A percentile compares a stretch with the other conserved stretches of the same genome.
Conservation (phyloP, 2,797 vertebrate genomes). For the Anguilla marmorata region DNA sequence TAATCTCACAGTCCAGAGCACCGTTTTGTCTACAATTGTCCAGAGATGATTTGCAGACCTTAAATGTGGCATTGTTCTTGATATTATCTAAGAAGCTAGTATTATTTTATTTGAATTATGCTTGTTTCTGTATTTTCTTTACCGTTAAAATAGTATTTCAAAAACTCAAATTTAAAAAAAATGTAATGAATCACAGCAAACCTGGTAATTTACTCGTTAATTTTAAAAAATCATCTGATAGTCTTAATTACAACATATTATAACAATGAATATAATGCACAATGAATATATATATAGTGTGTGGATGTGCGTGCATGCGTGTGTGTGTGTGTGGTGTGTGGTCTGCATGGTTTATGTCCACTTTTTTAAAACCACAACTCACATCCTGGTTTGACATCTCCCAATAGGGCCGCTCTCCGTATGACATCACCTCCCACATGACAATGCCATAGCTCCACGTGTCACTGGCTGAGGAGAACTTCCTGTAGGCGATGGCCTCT, state of each 20-base stretch:
- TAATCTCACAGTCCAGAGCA: no score
- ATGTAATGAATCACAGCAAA: no score
- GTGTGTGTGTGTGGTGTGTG: no score
- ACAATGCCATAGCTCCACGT: slow-evolving; percentile 96
- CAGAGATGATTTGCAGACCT: neutral
- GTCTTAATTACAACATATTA: no score
- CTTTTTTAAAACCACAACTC: slow-evolving; percentile 57
- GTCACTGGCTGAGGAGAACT: slow-evolving; percentile 94
- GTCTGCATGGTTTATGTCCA: no score
- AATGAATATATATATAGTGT: neutral
- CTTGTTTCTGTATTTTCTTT: neutral
- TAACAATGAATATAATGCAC: no score
- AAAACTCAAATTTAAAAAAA: neutral
- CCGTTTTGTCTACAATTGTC: no score
- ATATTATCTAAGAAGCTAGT: neutral
- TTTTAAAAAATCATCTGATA: no score
- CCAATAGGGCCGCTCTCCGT: slow-evolving; percentile 97
- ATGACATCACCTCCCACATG: slow-evolving; percentile 99
- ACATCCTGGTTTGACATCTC: slow-evolving; percentile 99
- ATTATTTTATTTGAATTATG: neutral
- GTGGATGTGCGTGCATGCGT: neutral
- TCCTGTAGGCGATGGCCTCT: slow-evolving; percentile 94
- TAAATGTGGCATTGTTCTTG: neutral
- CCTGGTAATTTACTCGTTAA: no score
- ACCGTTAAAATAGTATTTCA: neutral